Base-by-base conservation (phyloP, 2,888 invertebrate species). In the Hypomecis punctinalis region DNA sequence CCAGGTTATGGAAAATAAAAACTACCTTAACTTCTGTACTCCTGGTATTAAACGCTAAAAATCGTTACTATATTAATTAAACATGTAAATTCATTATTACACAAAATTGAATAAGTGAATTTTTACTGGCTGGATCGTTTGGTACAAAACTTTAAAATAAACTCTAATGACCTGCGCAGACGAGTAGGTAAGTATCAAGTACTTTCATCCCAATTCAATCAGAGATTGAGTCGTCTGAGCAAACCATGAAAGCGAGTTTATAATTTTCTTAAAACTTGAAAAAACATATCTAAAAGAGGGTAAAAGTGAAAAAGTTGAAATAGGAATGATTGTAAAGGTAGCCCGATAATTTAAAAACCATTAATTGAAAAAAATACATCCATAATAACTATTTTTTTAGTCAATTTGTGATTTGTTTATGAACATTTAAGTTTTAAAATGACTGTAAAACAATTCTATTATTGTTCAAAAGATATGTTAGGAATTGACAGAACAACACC, bases 111-210 rank as follows among this genome's bases (percentile, higher is more conserved):
- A 40, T n/a, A 10, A 40, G 7, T 33, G 6, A 42, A 40, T 33
- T 7, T 10, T 0, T 55, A 89, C 89, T 90, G 90, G 89, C 89
- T 84, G 79, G 75, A 77, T 74, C 13, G 70, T 89, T 89, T 90
- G 89, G 90, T 88, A 80, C 76, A 67, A 76, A 75, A 67, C 6
- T 75, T 85, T 83, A 83, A 88, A 87, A 79, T 73, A 69, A 71
- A 55, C 13, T 5, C 11, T 13, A 13, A 37, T 1, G 13, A 37
- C 36, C 36, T 11, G 37, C 49, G 49, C 36, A 51, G 37, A 51
- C 37, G 49, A 7, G 35, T 6, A 35, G n/a, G 2, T n/a, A 35
- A 36, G 2, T n/a, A 11, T 9, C 33, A 5, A 8, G 7, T 5
- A 35, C 33, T 33, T 45, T 45, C 5, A 13, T 13, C 5, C 13